Evolutionary conservation across 2,888 invertebrate species (phyloP), one percentile per base, ranked within the genome.

Genomic region (Craniophora ligustri): DNA sequence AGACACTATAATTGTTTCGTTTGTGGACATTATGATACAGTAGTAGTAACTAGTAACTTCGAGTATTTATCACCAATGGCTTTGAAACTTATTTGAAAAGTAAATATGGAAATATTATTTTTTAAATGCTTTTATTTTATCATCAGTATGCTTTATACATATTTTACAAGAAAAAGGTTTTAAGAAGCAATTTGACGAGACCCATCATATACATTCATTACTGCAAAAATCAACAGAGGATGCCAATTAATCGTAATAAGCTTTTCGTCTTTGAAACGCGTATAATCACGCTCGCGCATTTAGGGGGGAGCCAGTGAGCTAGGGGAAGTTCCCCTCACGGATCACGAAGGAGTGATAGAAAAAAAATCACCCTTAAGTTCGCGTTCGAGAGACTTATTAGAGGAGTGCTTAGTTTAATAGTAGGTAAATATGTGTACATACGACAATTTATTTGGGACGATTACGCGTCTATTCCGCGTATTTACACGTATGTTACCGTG

Each of bases 171-270:
- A n/a, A n/a, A n/a, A n/a, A n/a, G n/a, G n/a, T n/a, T n/a, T 31
- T n/a, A 5, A 3, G 10, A 30, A 13, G 55, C 18, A 14, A 15
- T 51, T 16, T 26, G 38, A 31, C 50, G 16, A 38, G 8, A 30
- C 47, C 35, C 40, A 26, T 48, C 59, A 38, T 42, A 31, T 13
- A 32, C 36, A 21, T 60, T 65, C 45, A 47, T 59, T 68, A 56
- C 53, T 49, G 53, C 42, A 65, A 63, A 68, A 72, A 72, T 72
- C 67, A 70, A 67, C 67, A 53, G 56, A 46, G 60, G 60, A 61
- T 53, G 62, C 63, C 73, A 74, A 74, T 74, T 75, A 74, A 66
- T 72, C 40, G 57, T 72, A 72, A 74, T 74, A 75, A 72, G 67
- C 73, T 75, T 63, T 62, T 55, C 69, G 62, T 67, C 65, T 74